phyloP scores from a whole-genome alignment of 2,888 invertebrate genomes.

The Ditylenchus weischeri region DNA sequence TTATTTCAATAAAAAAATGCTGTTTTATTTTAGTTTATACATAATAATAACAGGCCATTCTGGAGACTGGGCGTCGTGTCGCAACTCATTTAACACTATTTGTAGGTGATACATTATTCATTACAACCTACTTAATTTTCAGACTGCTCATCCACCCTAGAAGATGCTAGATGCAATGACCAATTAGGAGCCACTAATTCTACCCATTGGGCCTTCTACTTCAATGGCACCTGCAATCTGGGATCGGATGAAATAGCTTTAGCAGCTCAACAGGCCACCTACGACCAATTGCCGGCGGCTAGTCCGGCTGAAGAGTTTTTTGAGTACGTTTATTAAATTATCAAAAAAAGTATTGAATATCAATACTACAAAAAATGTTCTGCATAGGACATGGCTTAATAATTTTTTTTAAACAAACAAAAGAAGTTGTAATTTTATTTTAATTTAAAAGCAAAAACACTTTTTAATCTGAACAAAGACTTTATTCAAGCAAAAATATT shows the following conservation, averaged over 20 bases:
- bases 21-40: conserved; percentile 17
- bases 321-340: conserved; percentile 30
- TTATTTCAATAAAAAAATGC: too few relatives aligned
- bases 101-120: conserved; percentile 26
- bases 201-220: conserved; percentile 32
- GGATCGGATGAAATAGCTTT: conserved; percentile 15
- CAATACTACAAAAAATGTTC: too few relatives aligned
- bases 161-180: conserved; percentile 25
- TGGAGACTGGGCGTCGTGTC: conserved; percentile 35
- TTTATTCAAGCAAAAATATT: too few relatives aligned
- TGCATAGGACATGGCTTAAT: too few relatives aligned
- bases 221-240: conserved; percentile 31
- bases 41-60: conserved; percentile 35
- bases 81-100: conserved; percentile 37
- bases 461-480: too few relatives aligned
- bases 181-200: conserved; percentile 27
- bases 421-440: too few relatives aligned
- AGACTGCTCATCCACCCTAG: conserved; percentile 31
- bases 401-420: too few relatives aligned
- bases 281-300: conserved; percentile 20
- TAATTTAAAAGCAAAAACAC: too few relatives aligned
- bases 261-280: conserved; percentile 3
- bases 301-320: conserved; percentile 46
- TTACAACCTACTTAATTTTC: not conserved
- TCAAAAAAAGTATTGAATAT: not conserved